Evolutionary conservation across 2,113 vertebrate species (phyloP).

Genomic region (Mesembrinibis cayennensis): DNA sequence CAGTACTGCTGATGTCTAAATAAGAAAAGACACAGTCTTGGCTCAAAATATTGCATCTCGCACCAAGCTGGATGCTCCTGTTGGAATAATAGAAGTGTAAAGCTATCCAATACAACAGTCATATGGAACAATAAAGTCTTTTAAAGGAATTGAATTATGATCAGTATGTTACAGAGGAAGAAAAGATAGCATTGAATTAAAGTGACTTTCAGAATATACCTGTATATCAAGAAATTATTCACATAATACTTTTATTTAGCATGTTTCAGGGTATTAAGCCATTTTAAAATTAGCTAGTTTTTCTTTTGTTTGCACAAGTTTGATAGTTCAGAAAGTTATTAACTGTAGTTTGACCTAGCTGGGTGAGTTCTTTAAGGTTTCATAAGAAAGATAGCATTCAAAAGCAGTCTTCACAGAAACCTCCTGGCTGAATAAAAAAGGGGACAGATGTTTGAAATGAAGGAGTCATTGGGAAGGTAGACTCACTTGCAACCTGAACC

Average conservation of each 20-base stretch:
- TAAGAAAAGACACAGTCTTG: slow-evolving; percentile 22
- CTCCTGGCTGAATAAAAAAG: not conserved
- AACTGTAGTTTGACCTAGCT: not conserved
- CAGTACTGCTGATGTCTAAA: slow-evolving; percentile 55
- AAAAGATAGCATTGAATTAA: not conserved
- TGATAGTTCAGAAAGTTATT: not conserved
- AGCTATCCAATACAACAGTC: not conserved
- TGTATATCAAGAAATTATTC: not conserved
- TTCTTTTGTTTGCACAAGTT: not conserved
- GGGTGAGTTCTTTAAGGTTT: not conserved
- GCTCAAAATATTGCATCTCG: not conserved
- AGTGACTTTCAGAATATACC: not conserved
- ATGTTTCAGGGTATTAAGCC: not conserved
- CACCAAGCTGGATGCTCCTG: not conserved
- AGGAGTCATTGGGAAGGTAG: not conserved
- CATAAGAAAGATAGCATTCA: not conserved
- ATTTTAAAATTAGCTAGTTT: not conserved
- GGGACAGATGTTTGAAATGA: not conserved
- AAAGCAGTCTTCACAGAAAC: slow-evolving; percentile 14
- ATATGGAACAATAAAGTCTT: not conserved
- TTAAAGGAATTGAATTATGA: not conserved
- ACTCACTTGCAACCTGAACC: not conserved
- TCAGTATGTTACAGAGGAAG: not conserved
- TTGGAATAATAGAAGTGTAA: not conserved
- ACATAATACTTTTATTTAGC: not conserved